Conservation (phyloP, 2,797 vertebrate species). For the Pantherophis vulpinus region DNA sequence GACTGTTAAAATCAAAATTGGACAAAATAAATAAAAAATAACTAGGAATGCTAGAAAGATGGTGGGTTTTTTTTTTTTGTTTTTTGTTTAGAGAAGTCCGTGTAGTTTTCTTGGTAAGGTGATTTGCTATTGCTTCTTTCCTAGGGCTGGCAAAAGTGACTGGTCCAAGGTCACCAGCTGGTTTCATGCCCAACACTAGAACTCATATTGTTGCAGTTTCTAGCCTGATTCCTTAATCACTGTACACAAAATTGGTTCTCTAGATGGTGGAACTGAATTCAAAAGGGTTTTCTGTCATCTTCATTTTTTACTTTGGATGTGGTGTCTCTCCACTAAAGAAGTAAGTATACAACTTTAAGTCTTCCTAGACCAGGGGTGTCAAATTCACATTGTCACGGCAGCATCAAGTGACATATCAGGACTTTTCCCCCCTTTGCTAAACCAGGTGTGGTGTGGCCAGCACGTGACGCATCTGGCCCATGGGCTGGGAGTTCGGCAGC, state of each 20-base stretch:
- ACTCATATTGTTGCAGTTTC: not conserved
- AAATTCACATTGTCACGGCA: too few species aligned
- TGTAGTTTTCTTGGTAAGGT: not conserved
- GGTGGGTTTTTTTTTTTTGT: not conserved
- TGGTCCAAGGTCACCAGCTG: not conserved
- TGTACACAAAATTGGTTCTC: not conserved
- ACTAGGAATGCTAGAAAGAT: not conserved
- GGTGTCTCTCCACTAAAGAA: not conserved
- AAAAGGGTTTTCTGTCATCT: not conserved
- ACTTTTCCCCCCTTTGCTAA: too few species aligned
- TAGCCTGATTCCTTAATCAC: not conserved
- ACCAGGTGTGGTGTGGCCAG: too few species aligned
- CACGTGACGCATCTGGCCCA: accelerated
- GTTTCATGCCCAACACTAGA: not conserved
- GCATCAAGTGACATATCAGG: too few species aligned
- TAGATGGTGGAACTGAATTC: not conserved
- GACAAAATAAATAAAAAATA: not conserved
- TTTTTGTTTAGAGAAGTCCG: not conserved
- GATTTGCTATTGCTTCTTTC: not conserved
- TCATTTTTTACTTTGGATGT: not conserved
- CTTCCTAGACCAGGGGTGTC: not conserved
- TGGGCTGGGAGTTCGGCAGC: too few species aligned
- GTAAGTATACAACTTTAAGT: not conserved
- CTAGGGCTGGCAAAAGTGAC: not conserved
- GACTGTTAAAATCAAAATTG: not conserved